Percentiles rank a stretch among this genome's conserved stretches.
Conservation (phyloP, 2,797 vertebrate species). For the Acanthornis magna region DNA sequence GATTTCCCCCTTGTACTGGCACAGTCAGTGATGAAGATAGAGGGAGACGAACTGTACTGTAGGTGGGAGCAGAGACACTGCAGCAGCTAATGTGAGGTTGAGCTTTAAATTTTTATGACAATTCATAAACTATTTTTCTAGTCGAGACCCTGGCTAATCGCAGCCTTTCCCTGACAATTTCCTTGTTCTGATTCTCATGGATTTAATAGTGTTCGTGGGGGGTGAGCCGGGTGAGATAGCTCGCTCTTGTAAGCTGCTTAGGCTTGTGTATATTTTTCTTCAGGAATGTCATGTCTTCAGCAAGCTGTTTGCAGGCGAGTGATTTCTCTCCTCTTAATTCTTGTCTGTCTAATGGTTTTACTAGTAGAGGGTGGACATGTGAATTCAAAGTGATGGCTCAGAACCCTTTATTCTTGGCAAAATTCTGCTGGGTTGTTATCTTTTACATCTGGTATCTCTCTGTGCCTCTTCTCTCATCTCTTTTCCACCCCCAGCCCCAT, state of each 20-base stretch:
- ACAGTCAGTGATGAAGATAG: slow-evolving; percentile 12
- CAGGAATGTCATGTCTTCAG: slow-evolving; percentile 59
- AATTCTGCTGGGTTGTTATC: not conserved
- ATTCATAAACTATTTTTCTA: slow-evolving; percentile 64
- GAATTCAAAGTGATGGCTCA: slow-evolving; percentile 10
- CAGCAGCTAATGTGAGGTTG: slow-evolving; percentile 49
- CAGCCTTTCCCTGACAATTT: slow-evolving; percentile 59
- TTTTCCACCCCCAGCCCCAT: not conserved
- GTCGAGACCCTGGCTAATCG: slow-evolving; percentile 22
- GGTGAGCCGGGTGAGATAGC: slow-evolving; percentile 20
- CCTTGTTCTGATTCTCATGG: slow-evolving; percentile 62
- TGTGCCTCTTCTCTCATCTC: not conserved
- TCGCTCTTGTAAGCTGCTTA: slow-evolving; percentile 59
- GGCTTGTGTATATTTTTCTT: slow-evolving; percentile 61
- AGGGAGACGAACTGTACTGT: slow-evolving; percentile 53
- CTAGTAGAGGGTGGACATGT: slow-evolving; percentile 9
- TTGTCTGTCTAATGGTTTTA: slow-evolving; percentile 53
- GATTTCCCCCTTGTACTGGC: slow-evolving; percentile 54
- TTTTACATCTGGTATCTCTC: not conserved
- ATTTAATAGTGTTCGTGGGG: slow-evolving; percentile 61
- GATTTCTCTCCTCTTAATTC: slow-evolving; percentile 51
- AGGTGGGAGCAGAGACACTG: slow-evolving; percentile 68
- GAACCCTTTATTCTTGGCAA: not conserved
- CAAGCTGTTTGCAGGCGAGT: slow-evolving; percentile 42
- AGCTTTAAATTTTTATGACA: slow-evolving; percentile 71